Base-by-base conservation (phyloP, 1,140 invertebrate genomes). In the Frieseomelitta varia region DNA sequence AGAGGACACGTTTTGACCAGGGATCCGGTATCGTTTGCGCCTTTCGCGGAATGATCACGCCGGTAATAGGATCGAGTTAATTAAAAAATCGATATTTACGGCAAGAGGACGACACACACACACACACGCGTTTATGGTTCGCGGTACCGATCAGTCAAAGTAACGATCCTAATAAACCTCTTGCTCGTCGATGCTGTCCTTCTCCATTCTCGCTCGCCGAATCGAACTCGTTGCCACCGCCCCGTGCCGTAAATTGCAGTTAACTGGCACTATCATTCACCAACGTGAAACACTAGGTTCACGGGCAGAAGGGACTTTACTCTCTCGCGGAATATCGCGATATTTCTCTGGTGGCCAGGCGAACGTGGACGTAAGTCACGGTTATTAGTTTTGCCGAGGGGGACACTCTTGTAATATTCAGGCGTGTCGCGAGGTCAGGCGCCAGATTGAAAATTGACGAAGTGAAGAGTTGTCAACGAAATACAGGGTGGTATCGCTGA, bases 21-120 rank as follows among this genome's bases (percentile, higher is more conserved):
- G n/a, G n/a, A n/a, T n/a, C n/a, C n/a, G n/a, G n/a, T n/a, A n/a
- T n/a, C n/a, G n/a, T n/a, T n/a, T n/a, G n/a, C n/a, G n/a, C n/a
- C n/a, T 73, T 63, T 61, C 24, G 8, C 39, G 58, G 1, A 61
- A 61, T 61, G 24, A 61, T 61, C 58, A 61, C 24, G 58, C 11
- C n/a, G 11, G 47, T 74, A 75, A 75, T 24, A 39, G 79, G 71
- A 81, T 81, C 14, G 69, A 27, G 30, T 53, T 81, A 27, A 81
- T 81, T 75, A 81, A 81, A 81, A n/a, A 74, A 81, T 81, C 79
- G 79, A 81, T 75, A 75, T n/a, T 19, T 19, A 14, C 79, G 14
- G 3, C 24, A 61, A 21, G 24, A 11, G 58, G 24, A 24, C n/a
- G n/a, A 24, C 24, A 61, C 24, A n/a, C 24, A 11, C 58, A n/a